These are phyloP conservation scores for Anhinga rufa DNA, from an alignment of 2,113 vertebrate genomes.

Conservation along the genomic window DNA sequence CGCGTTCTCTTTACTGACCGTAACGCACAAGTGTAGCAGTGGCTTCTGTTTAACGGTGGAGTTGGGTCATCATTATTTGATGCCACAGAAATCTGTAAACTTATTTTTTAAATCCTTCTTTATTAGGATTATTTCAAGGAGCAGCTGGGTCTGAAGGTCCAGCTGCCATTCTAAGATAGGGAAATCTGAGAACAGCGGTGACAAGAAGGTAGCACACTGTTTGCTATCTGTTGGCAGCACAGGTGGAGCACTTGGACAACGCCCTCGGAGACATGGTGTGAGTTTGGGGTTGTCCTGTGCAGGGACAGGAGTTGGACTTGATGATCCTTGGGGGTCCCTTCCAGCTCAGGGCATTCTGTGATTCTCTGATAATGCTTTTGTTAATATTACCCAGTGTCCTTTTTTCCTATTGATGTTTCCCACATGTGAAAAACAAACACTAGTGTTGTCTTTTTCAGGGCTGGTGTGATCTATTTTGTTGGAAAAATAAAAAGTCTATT, in stretches of 20 bases:
- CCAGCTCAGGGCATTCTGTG: no score
- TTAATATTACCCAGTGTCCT: background rate
- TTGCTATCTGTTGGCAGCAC: background rate
- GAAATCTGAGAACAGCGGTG: background rate
- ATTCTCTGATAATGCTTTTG: background rate
- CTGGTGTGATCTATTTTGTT: background rate
- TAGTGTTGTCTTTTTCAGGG: background rate
- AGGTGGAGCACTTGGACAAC: background rate
- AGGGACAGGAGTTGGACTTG: no score
- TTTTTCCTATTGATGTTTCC: constrained; percentile 1
- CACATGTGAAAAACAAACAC: background rate
- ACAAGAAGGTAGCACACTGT: background rate
- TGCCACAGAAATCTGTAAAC: background rate
- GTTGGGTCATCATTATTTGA: background rate
- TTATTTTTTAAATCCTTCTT: background rate
- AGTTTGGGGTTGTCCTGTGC: no score
- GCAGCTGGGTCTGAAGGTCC: background rate
- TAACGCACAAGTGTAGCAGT: background rate
- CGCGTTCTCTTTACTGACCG: background rate
- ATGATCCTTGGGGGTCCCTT: no score
- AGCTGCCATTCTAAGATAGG: background rate
- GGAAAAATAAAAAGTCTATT: background rate
- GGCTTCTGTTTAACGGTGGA: background rate
- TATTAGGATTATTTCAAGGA: background rate
- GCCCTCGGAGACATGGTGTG: no score